These are phyloP conservation scores for Dryas iulia DNA, from an alignment of 1,140 invertebrate genomes.

Conservation along the genomic window DNA sequence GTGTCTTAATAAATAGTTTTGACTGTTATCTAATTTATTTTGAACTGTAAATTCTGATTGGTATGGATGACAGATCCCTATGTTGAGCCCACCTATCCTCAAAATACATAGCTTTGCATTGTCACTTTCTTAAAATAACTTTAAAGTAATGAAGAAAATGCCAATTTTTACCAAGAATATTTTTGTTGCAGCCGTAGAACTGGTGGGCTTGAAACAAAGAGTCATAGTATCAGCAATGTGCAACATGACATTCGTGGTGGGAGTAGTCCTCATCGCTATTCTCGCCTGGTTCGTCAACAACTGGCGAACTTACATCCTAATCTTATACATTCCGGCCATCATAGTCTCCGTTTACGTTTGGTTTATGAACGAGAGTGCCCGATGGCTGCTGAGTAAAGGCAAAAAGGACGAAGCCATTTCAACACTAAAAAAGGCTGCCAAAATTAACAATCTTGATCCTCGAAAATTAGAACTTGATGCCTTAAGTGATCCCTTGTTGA, in stretches of 20 bases:
- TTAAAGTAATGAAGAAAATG: no score
- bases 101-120: no score
- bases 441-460: conserved; percentile 84
- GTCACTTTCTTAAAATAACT: no score
- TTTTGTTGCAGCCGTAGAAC: conserved; percentile 58
- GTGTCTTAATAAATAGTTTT: no score
- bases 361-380: conserved; percentile 91
- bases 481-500: conserved; percentile 69
- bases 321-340: conserved; percentile 84
- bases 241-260: conserved; percentile 85
- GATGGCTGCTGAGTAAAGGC: conserved; percentile 91
- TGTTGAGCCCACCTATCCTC: no score
- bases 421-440: conserved; percentile 85
- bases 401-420: conserved; percentile 85
- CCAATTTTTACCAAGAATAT: not conserved
- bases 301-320: conserved; percentile 86
- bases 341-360: conserved; percentile 89
- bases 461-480: conserved; percentile 80
- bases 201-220: conserved; percentile 70
- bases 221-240: conserved; percentile 73
- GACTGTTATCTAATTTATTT: no score
- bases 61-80: no score
- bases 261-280: conserved; percentile 84
- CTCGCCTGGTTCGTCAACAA: conserved; percentile 85
- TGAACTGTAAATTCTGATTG: no score